Evolutionary conservation across 2,888 invertebrate species (phyloP).

Genomic region (Rhaphigaster nebulosa): DNA sequence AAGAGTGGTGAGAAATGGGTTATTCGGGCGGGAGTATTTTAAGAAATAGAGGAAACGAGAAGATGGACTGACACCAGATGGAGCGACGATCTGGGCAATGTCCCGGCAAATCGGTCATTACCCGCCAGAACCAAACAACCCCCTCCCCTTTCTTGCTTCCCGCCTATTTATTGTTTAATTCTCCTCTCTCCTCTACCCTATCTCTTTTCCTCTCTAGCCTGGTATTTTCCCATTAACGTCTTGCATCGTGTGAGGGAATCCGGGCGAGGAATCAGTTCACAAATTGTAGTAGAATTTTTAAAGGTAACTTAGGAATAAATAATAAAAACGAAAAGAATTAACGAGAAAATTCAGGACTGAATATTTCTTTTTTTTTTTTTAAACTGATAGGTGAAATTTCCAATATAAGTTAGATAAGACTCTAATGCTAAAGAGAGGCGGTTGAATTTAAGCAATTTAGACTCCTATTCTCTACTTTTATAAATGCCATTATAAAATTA

Average conservation of each 20-base stretch:
- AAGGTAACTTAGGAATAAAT: too few relatives aligned
- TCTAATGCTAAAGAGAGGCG: too few relatives aligned
- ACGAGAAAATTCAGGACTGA: too few relatives aligned
- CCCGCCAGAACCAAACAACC: slow-evolving; percentile 18
- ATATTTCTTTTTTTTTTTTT: too few relatives aligned
- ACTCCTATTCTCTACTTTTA: too few relatives aligned
- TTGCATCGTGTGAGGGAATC: not conserved
- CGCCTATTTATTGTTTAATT: slow-evolving; percentile 36
- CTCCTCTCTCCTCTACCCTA: not conserved
- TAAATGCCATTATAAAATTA: too few relatives aligned
- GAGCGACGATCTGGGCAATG: slow-evolving; percentile 63
- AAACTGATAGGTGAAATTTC: too few relatives aligned
- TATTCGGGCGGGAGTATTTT: slow-evolving; percentile 53
- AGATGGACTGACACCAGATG: slow-evolving; percentile 59
- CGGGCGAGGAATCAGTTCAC: not conserved
- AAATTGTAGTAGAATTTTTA: too few relatives aligned
- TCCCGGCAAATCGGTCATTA: slow-evolving; percentile 58
- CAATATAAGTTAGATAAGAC: too few relatives aligned
- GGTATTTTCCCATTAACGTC: slow-evolving; percentile 30
- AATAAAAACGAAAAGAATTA: too few relatives aligned
- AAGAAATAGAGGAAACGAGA: slow-evolving; percentile 54
- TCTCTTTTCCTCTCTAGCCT: not conserved
- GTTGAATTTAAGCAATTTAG: too few relatives aligned
- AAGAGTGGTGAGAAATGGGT: slow-evolving; percentile 47
- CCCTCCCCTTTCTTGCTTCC: not conserved